Evolutionary conservation across 2,888 invertebrate genomes (phyloP), one percentile per base, ranked within the genome.

Genomic region (Eugnorisma glareosa): DNA sequence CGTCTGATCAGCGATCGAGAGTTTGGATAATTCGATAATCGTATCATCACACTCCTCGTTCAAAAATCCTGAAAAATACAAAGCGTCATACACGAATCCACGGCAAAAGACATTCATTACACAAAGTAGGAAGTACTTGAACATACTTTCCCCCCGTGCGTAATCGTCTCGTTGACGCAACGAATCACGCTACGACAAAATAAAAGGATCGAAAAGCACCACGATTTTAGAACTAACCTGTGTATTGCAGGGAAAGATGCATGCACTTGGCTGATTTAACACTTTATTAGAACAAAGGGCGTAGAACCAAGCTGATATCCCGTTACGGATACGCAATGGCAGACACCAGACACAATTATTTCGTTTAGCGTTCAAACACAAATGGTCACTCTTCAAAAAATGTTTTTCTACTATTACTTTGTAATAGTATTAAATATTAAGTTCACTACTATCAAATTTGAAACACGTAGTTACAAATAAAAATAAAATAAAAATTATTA

Each of bases 41-140:
- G 97, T 97, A 96, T 97, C 97, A 97, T 97, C 96, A 97, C 97
- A 97, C 93, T 96, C 96, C 92, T 96, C 96, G 94, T 92, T 93
- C 94, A 96, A 95, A 94, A 96, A 96, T 94, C 96, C 97, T 97
- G 94, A 79, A 93, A 92, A 89, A 89, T 81, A 86, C 79, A 86
- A 87, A 77, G 87, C 86, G 89, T 92, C 89, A 86, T 86, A 84
- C 81, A 90, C 86, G 83, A 82, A 82, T 86, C 73, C 80, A 89
- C 85, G 83, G 79, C 85, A 76, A 73, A 85, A 78, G 83, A 86
- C 89, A 93, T 93, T 93, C 89, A 92, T 93, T 93, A 95, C 93
- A 94, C 93, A 92, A 92, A 94, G 92, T 88, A 96, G 96, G 96
- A 96, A 96, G 95, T 94, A 91, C 95, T 96, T 96, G 67, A 68